A percentile compares a stretch with the other conserved stretches of the same genome.
These are phyloP conservation scores for Marcusenius ussheri DNA, from an alignment of 2,113 vertebrate species.

Conservation along the genomic window DNA sequence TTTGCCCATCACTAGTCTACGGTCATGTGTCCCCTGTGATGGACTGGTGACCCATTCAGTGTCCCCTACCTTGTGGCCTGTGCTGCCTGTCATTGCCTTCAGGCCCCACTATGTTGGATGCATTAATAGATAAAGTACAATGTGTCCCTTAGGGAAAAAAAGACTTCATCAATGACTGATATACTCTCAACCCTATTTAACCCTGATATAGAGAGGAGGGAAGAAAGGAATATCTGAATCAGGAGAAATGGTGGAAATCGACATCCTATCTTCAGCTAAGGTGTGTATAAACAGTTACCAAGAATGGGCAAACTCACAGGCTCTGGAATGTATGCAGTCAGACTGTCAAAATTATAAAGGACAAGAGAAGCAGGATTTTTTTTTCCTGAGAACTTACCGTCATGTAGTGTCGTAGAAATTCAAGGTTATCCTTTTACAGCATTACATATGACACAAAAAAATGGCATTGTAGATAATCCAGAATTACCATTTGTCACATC, in stretches of 20 bases:
- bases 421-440: constrained; percentile 27
- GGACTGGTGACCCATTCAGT: not conserved
- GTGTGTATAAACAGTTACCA: not conserved
- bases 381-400: not conserved
- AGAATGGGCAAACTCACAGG: not conserved
- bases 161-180: not conserved
- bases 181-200: not conserved
- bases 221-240: not conserved
- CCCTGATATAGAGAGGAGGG: not conserved
- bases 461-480: constrained; percentile 5
- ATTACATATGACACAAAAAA: constrained; percentile 21
- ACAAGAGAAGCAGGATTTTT: not conserved
- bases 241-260: not conserved
- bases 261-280: not conserved
- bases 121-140: not conserved
- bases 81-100: not conserved
- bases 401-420: not conserved
- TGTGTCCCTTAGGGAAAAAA: not conserved
- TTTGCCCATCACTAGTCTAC: not conserved
- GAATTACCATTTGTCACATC: constrained; percentile 30
- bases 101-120: not conserved
- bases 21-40: not conserved
- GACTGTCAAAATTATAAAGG: not conserved
- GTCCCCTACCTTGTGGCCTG: not conserved
- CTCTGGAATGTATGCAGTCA: not conserved